Base-by-base conservation (phyloP, 2,797 vertebrate species). In the Enoplosus armatus region DNA sequence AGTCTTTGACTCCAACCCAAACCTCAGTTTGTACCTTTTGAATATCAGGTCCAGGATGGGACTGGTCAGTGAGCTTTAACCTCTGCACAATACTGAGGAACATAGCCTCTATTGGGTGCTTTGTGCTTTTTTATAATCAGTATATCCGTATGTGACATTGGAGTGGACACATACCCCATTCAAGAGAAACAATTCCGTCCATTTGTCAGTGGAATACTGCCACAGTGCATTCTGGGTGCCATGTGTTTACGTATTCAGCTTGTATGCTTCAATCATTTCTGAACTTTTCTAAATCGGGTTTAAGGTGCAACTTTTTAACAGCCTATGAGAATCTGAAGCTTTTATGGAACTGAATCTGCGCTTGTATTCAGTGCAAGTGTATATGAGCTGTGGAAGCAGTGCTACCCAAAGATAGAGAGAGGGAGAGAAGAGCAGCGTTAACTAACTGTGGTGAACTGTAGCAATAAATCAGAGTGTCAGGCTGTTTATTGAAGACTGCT, bases 401-500 rank as follows among this genome's bases (percentile, higher is more conserved):
- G 37, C 16, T 80, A 53, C 47, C 79, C 79, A 75, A 66, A 83
- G 67, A 89, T n/a, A 85, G 69, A 85, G 69, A 85, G 75, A 61
- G 51, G 35, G 53, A 65, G 59, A 85, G 85, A 83, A 62, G 82
- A 86, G 71, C 75, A 74, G 61, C 39, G 72, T 66, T 86, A 84
- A 83, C 83, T 79, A 63, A 85, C 77, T 35, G 62, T 71, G 69
- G 67, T 27, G 64, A 62, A 69, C 86, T 53, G 70, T 54, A 56
- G 83, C 58, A 58, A 90, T 91, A 84, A 85, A 91, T 92, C 88
- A 90, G 82, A 60, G 67, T 91, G 92, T 91, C 91, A 89, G 77
- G 50, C 71, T 92, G 91, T 93, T 93, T 93, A 93, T 93, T 93
- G 88, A 91, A 82, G 89, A 72, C 85, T 84, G 87, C 87, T 83